Percentiles rank a stretch among this genome's conserved stretches.
Evolutionary conservation across 1,140 invertebrate genomes (phyloP).

Genomic region (Ditylenchus dipsaci): DNA sequence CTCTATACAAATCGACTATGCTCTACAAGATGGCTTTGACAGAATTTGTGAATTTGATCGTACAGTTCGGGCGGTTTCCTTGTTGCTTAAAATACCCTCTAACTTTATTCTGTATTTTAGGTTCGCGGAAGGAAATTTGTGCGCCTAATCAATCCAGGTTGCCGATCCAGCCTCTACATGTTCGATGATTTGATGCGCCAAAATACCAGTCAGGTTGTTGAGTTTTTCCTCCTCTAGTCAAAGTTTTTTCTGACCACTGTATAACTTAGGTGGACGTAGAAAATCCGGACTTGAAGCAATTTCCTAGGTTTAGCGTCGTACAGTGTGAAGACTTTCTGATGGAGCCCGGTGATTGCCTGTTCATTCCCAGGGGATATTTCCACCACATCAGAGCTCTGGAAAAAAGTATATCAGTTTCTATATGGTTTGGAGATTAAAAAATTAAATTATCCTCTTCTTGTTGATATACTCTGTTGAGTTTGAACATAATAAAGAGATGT

Average conservation of each 20-base stretch:
- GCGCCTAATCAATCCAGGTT: slow-evolving; percentile 34
- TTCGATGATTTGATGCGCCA: slow-evolving; percentile 33
- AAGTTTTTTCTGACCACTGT: too few species aligned
- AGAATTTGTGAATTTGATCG: too few species aligned
- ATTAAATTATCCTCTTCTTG: too few species aligned
- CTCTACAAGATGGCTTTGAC: too few species aligned
- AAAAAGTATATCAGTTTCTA: slow-evolving; percentile 43
- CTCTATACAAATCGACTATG: too few species aligned
- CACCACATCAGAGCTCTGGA: slow-evolving; percentile 39
- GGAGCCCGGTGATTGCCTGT: slow-evolving; percentile 45
- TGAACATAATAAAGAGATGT: too few species aligned
- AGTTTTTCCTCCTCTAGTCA: too few species aligned
- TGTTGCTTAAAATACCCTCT: too few species aligned
- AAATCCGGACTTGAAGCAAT: slow-evolving; percentile 34
- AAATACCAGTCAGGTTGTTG: slow-evolving; percentile 36
- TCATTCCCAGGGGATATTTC: slow-evolving; percentile 40
- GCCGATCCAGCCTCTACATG: slow-evolving; percentile 26
- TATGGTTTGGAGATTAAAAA: slow-evolving; percentile 39
- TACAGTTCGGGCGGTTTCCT: too few species aligned
- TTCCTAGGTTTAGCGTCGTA: slow-evolving; percentile 39
- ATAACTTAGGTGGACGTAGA: slow-evolving; percentile 49
- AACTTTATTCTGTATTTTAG: slow-evolving; percentile 24
- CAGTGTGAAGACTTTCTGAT: slow-evolving; percentile 34
- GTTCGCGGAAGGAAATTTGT: slow-evolving; percentile 47
- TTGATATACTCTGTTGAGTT: too few species aligned